Base-by-base conservation (phyloP, 2,888 invertebrate genomes). In the Podabrus alpinus region DNA sequence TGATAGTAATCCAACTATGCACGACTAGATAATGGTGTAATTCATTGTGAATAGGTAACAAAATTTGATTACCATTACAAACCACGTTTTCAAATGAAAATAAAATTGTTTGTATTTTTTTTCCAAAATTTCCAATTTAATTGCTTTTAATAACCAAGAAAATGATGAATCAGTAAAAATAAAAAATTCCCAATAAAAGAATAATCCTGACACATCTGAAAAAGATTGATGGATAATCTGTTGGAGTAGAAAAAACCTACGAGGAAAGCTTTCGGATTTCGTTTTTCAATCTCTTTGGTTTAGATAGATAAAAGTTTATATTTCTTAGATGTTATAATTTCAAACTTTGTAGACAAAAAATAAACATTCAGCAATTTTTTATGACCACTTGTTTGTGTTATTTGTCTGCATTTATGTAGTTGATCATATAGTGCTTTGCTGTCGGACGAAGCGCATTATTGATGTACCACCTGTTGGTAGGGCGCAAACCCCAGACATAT, bases 381-480 rank as follows among this genome's bases (percentile, higher is more conserved):
- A 62, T 62, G 45, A 66, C 59, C 59, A 71, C 16, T 24, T 71
- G 66, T 71, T 71, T 66, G 59, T 71, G 67, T 67, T 68, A 68
- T 68, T 72, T 45, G 67, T 59, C 68, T 61, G 62, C 29, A 45
- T 72, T 72, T 67, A 72, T 72, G 29, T 62, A 59, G 72, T 64
- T 62, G 68, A 72, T 72, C 72, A 68, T 68, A 72, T 68, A 72
- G 62, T 29, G 68, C 62, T 70, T 71, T 45, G 64, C 66, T 71
- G 75, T 66, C 71, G 72, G 64, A 71, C 71, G 59, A 29, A 64
- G 62, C 68, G 71, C 72, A 72, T 75, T 75, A 75, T 75, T 75
- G 75, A 75, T 75, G 75, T 75, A 71, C 75, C 75, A 75, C 75
- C 75, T 75, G 75, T 75, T 75, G 72, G 75, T 71, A 72, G 66